These are phyloP conservation scores for Cerceris ruficornis DNA, from an alignment of 2,888 invertebrate species.

Conservation along the genomic window DNA sequence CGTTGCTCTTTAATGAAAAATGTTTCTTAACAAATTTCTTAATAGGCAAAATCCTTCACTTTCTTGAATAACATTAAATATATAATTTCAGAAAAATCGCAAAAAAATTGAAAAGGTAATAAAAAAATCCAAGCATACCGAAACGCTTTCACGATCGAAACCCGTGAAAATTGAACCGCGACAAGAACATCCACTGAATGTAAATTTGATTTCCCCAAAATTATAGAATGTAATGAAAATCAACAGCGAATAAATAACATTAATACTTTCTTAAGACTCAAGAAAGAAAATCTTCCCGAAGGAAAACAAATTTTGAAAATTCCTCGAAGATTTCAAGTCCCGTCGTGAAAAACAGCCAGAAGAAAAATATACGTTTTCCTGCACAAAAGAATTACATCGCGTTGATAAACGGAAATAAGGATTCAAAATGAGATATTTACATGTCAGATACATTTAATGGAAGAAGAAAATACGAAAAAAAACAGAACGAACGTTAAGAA, in stretches of 20 bases:
- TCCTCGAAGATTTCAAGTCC: too few species aligned
- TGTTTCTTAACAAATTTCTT: too few species aligned
- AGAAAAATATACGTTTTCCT: too few species aligned
- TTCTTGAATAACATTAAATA: background rate
- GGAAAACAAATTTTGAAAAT: too few species aligned
- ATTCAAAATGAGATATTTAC: background rate
- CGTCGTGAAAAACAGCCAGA: too few species aligned
- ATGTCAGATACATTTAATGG: background rate
- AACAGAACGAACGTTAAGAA: constrained; percentile 7
- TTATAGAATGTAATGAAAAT: background rate
- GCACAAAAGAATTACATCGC: too few species aligned
- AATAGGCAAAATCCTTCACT: too few species aligned
- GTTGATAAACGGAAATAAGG: constrained; percentile 49
- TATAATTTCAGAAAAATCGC: constrained; percentile 16
- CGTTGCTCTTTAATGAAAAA: too few species aligned
- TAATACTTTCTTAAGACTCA: too few species aligned
- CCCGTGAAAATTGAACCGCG: background rate
- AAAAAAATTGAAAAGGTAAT: background rate
- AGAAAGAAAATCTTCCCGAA: too few species aligned
- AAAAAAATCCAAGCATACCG: constrained; percentile 23
- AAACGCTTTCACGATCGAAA: constrained; percentile 34
- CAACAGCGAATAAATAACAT: background rate
- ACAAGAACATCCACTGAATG: background rate
- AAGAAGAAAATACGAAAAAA: background rate
- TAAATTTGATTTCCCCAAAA: constrained; percentile 5